Conservation (phyloP, 2,797 vertebrate species). For the Sciurus carolinensis region DNA sequence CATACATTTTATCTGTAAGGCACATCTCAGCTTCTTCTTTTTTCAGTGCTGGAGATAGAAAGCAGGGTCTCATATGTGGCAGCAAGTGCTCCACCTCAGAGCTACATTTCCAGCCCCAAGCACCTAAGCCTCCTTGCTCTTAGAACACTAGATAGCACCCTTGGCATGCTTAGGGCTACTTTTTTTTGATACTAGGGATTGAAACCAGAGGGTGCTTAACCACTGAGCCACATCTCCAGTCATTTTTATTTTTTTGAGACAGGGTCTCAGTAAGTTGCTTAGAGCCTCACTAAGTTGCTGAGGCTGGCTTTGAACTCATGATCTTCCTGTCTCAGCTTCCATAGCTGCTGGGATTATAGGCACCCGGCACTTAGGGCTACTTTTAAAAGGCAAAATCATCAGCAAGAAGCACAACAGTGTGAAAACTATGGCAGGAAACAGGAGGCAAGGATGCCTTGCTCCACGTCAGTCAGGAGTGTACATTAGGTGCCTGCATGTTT, state of each 20-base stretch:
- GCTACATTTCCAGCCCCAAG: no score
- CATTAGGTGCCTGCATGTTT: constrained; percentile 8
- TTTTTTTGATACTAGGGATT: no score
- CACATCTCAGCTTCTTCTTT: neutral
- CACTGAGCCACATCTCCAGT: no score
- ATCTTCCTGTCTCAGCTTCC: no score
- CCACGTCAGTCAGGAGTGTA: neutral
- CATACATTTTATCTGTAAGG: neutral
- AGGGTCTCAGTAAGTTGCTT: no score
- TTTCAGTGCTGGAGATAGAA: no score
- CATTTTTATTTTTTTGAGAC: no score
- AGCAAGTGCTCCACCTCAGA: no score
- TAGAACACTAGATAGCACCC: neutral
- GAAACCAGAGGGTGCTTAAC: neutral
- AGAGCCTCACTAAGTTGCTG: no score
- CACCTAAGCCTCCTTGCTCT: neutral
- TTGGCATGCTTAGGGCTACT: neutral
- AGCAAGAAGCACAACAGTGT: constrained; percentile 1
- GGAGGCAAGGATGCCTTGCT: neutral
- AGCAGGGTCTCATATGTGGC: no score
- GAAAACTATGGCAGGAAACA: neutral
- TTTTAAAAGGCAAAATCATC: constrained; percentile 49
- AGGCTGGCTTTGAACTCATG: no score
- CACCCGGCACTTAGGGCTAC: neutral
- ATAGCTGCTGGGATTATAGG: no score